Base-by-base conservation (phyloP, 1,140 invertebrate species). In the Heliconius hewitsoni region DNA sequence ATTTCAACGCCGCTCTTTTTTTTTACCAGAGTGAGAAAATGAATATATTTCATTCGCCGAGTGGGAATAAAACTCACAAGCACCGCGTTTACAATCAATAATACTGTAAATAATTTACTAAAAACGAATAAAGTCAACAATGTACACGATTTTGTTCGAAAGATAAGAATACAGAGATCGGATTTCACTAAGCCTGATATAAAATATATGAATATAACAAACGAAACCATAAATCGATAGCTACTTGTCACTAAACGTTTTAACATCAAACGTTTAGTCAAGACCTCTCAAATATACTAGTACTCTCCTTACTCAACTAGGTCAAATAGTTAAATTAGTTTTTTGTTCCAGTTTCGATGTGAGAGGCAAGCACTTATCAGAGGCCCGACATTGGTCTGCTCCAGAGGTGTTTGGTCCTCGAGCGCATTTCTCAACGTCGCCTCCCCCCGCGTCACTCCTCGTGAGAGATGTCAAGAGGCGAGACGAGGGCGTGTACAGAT, bases 401-500 rank as follows among this genome's bases (percentile, higher is more conserved):
- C 96, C 96, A 39, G 96, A 96, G 86, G 96, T 97, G 83, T 98
- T 98, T 91, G 97, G 97, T 52, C 96, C 96, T 60, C 96, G 97
- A 78, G 97, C 97, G 60, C 96, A 97, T 93, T 98, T 98, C 94
- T 95, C 96, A 76, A 96, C 96, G 55, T 95, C 96, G 70, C 96
- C 96, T 37, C 95, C 96, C 75, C 97, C 97, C 66, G 97, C 97
- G 72, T 96, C 96, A 74, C 95, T 98, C 81, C 86, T 93, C 8
- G 91, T 98, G 77, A 96, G 97, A 85, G 96, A 97, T 93, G 96
- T 98, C 80, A 97, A 97, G 88, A 95, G 96, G 55, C 96, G 97
- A 89, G 98, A 98, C 93, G 97, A 98, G 88, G 98, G 98, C 70
- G 96, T 98, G 79, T 98, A 98, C 94, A 95, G 97, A 74, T 98